Percentiles rank a stretch among this genome's conserved stretches.
Evolutionary conservation across 1,140 invertebrate species (phyloP).

Genomic region (Lordiphosa stackelbergi): DNA sequence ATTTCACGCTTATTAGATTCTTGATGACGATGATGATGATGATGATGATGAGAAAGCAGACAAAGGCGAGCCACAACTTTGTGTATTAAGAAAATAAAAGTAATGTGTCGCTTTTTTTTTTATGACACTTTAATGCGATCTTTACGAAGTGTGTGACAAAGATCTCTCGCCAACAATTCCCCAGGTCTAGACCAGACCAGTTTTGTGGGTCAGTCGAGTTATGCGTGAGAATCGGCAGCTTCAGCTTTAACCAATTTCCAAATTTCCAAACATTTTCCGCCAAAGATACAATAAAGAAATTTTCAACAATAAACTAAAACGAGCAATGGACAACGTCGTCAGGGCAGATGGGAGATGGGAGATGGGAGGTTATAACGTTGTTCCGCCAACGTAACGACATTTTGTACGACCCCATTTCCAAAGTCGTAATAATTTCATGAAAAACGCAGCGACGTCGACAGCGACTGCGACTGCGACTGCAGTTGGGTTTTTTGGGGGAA

Average conservation of each 20-base stretch:
- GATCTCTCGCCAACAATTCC: conserved; percentile 15
- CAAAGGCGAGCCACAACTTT: conserved; percentile 30
- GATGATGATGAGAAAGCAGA: conserved; percentile 57
- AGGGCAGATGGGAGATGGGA: background rate
- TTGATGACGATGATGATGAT: conserved; percentile 45
- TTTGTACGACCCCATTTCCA: conserved; percentile 68
- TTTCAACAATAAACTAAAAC: conserved; percentile 62
- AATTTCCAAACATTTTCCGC: conserved; percentile 46
- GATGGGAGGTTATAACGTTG: conserved; percentile 19
- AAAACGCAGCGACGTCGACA: conserved; percentile 59
- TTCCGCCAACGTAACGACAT: conserved; percentile 62
- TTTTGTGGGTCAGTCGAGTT: conserved; percentile 2
- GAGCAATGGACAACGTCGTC: conserved; percentile 6
- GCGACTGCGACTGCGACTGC: conserved; percentile 32
- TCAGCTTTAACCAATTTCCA: conserved; percentile 43
- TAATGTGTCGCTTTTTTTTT: conserved; percentile 39
- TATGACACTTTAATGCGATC: conserved; percentile 65
- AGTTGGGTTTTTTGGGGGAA: conserved; percentile 24
- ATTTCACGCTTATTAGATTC: conserved; percentile 74
- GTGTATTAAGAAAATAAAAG: conserved; percentile 52
- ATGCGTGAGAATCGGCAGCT: conserved; percentile 2
- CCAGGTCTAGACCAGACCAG: conserved; percentile 10
- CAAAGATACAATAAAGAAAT: conserved; percentile 49
- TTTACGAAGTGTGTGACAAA: conserved; percentile 61
- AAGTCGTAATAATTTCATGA: conserved; percentile 75